Percentiles rank a stretch among this genome's conserved stretches.
Evolutionary conservation across 1,140 invertebrate species (phyloP).

Genomic region (Drosophila seguyi): DNA sequence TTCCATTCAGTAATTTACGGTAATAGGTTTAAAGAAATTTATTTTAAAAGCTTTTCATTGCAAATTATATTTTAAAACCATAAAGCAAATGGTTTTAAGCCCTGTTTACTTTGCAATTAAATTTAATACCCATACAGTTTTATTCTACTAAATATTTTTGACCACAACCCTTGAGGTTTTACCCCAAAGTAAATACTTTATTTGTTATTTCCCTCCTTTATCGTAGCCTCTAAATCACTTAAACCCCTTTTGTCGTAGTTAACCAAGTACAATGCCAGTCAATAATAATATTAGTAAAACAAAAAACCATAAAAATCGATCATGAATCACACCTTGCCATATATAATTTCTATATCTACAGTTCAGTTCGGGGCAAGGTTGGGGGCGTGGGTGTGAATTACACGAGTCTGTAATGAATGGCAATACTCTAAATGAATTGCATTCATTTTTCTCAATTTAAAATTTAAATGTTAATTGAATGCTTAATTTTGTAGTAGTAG

Average conservation of each 20-base stretch:
- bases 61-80: background rate
- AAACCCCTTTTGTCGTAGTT: background rate
- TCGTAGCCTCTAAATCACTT: conserved; percentile 5
- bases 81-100: background rate
- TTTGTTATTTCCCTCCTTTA: background rate
- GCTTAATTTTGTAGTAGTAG: background rate
- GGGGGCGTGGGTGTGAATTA: conserved; percentile 47
- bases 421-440: conserved; percentile 20
- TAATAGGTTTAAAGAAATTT: background rate
- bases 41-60: background rate
- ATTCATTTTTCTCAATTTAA: conserved; percentile 6
- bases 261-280: conserved; percentile 31
- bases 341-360: background rate
- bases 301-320: conserved; percentile 15
- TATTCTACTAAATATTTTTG: too few species aligned
- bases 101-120: too few species aligned
- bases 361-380: conserved; percentile 1
- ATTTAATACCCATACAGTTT: too few species aligned
- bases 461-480: conserved; percentile 9
- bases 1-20: background rate
- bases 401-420: conserved; percentile 29
- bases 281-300: conserved; percentile 9
- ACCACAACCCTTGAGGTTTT: too few species aligned
- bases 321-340: conserved; percentile 29
- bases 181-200: background rate